A percentile compares a stretch with the other conserved stretches of the same genome.
phyloP scores from a whole-genome alignment of 2,797 vertebrate species.

The Acanthiza pusilla region DNA sequence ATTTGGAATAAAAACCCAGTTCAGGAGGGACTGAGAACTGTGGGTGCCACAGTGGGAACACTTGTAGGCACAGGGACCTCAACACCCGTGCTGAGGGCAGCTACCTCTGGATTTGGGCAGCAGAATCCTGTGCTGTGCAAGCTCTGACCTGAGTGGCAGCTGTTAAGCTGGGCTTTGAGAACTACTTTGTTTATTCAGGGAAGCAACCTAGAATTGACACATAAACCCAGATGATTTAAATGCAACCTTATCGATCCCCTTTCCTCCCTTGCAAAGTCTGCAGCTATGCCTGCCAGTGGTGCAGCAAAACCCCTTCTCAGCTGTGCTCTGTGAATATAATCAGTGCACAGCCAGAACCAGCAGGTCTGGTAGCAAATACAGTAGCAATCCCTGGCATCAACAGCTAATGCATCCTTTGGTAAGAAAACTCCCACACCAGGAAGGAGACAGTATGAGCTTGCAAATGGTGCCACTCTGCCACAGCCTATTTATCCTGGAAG shows the following conservation, averaged over 20 bases:
- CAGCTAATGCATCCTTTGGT: neutral
- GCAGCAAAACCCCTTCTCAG: neutral
- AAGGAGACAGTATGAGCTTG: neutral
- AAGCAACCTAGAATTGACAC: neutral
- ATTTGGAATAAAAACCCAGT: neutral
- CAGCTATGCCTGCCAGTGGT: neutral
- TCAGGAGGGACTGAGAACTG: neutral
- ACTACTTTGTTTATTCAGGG: neutral
- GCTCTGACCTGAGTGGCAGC: neutral
- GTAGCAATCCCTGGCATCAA: neutral
- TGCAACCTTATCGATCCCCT: accelerated
- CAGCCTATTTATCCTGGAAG: slow-evolving; percentile 34
- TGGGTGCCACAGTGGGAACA: accelerated
- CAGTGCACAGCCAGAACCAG: neutral
- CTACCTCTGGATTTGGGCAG: neutral
- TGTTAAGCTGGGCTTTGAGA: neutral
- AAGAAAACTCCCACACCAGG: neutral
- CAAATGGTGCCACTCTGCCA: neutral
- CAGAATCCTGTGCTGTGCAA: neutral
- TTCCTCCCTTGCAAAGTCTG: neutral
- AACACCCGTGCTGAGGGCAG: accelerated
- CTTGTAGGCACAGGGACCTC: neutral
- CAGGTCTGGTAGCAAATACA: neutral
- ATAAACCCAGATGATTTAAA: neutral
- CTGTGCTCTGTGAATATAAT: neutral